Evolutionary conservation across 2,797 vertebrate species (phyloP).

Genomic region (Neomorphus geoffroyi): DNA sequence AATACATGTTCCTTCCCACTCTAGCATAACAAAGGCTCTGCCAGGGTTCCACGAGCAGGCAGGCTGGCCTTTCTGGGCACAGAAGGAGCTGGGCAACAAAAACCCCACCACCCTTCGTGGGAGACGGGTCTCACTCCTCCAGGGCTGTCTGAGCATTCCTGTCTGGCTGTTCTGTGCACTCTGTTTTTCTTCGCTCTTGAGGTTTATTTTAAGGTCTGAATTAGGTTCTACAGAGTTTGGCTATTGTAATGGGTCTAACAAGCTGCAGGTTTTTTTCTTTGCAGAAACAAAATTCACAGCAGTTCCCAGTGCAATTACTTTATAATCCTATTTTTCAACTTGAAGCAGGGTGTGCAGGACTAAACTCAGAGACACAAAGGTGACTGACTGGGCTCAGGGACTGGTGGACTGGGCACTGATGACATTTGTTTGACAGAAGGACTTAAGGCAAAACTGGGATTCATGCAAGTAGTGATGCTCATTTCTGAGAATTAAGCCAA

Average conservation of each 20-base stretch:
- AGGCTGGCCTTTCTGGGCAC: background rate
- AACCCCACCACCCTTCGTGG: background rate
- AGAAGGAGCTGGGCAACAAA: background rate
- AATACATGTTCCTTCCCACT: background rate
- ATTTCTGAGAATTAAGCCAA: slow-evolving; percentile 22
- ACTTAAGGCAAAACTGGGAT: background rate
- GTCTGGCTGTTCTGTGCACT: background rate
- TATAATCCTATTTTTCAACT: background rate
- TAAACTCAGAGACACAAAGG: background rate
- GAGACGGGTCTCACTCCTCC: background rate
- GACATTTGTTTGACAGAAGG: background rate
- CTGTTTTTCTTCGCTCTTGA: background rate
- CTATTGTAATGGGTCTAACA: background rate
- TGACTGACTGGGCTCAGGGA: accelerated
- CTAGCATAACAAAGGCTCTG: background rate
- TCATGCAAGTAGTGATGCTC: background rate
- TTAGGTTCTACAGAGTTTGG: background rate
- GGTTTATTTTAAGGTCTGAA: background rate
- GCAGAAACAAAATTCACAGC: background rate
- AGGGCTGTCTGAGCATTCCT: background rate
- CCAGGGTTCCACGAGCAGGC: background rate
- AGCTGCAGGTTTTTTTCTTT: background rate
- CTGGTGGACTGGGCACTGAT: background rate
- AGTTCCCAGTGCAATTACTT: background rate
- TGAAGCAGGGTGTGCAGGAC: background rate